These are phyloP conservation scores for Harpalus rufipes DNA, from an alignment of 2,888 invertebrate species.

Conservation along the genomic window DNA sequence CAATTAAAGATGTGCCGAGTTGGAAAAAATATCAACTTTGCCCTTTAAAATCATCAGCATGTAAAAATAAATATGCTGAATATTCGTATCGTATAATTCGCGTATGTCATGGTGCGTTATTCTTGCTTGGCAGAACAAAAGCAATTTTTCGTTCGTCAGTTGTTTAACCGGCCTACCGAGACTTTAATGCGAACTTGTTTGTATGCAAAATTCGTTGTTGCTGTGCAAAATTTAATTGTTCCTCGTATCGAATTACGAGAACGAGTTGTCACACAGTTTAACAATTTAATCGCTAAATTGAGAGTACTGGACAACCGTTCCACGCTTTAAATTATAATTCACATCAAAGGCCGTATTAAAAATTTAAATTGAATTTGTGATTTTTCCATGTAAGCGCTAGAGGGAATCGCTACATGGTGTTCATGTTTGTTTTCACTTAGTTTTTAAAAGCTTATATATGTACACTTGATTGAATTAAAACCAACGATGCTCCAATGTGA, in stretches of 20 bases:
- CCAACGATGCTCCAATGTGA: conserved; percentile 14
- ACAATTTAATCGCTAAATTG: conserved; percentile 66
- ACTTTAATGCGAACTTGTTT: conserved; percentile 54
- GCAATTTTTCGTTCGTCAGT: conserved; percentile 34
- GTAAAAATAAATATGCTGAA: too few relatives aligned
- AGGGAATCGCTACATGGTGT: conserved; percentile 30
- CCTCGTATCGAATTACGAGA: conserved; percentile 61
- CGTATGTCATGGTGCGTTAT: neutral
- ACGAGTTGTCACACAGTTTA: conserved; percentile 62
- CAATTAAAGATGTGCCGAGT: too few relatives aligned
- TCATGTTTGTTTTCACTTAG: conserved; percentile 45
- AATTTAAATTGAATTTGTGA: conserved; percentile 60
- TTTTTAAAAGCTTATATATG: conserved; percentile 52
- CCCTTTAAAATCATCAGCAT: too few relatives aligned
- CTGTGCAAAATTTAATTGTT: conserved; percentile 60
- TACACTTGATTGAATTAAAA: conserved; percentile 47
- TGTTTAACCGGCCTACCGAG: conserved; percentile 37
- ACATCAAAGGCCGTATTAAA: conserved; percentile 61
- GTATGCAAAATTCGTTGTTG: conserved; percentile 59
- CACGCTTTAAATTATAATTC: conserved; percentile 60
- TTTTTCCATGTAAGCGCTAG: conserved; percentile 11
- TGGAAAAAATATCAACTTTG: too few relatives aligned
- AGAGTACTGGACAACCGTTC: conserved; percentile 50
- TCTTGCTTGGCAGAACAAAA: neutral
- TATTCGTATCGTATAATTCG: neutral